phyloP scores from a whole-genome alignment of 1,140 invertebrate genomes.

The Steinernema feltiae region DNA sequence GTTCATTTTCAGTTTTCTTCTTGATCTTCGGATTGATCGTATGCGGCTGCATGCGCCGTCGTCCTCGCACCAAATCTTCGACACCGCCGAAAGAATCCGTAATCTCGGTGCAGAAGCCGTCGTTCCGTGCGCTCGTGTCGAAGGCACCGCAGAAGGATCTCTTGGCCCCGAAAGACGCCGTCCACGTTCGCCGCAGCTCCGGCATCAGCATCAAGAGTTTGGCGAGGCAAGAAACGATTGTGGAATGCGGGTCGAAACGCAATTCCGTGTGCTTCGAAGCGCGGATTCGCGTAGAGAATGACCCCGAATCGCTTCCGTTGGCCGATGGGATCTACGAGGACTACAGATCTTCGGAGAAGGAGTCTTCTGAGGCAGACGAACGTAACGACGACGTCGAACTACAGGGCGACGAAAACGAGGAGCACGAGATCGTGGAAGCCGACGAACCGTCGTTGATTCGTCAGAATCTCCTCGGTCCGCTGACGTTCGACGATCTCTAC shows the following conservation, averaged over 20 bases:
- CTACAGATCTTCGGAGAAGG: neutral
- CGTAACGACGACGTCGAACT: neutral
- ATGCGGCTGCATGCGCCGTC: slow-evolving; percentile 30
- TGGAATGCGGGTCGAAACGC: neutral
- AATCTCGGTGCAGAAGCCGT: neutral
- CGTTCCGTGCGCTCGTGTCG: neutral
- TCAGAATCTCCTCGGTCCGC: slow-evolving; percentile 27
- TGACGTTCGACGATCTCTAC: slow-evolving; percentile 34
- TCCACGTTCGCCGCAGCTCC: neutral
- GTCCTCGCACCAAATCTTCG: slow-evolving; percentile 17
- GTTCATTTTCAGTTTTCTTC: slow-evolving; percentile 35
- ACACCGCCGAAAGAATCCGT: neutral
- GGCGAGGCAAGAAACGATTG: neutral
- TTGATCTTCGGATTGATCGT: slow-evolving; percentile 34
- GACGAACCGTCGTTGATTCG: slow-evolving; percentile 24
- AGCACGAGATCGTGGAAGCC: neutral
- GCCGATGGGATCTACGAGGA: neutral
- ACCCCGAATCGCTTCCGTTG: neutral
- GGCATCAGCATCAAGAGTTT: neutral
- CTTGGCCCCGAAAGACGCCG: neutral
- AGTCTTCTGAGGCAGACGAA: neutral
- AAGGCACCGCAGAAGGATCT: neutral
- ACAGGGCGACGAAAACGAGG: neutral
- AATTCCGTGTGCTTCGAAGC: slow-evolving; percentile 3
- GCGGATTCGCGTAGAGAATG: neutral